Conservation (phyloP, 92 coral and sea anemone genomes). For the Zoanthus gigantus region DNA sequence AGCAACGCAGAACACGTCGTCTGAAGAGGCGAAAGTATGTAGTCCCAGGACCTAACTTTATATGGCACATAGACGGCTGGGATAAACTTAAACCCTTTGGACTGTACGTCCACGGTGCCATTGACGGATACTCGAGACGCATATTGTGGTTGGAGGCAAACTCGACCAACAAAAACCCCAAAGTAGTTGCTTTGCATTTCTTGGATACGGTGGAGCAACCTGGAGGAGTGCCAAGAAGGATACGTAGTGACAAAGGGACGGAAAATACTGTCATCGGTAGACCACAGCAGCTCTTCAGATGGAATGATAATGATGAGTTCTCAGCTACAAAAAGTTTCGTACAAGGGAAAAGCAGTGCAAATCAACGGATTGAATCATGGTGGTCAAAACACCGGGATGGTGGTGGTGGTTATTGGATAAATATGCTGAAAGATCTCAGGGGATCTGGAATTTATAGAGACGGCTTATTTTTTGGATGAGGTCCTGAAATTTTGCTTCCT, state of each 20-base stretch:
- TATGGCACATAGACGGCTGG: conserved; percentile 72
- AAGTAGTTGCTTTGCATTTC: conserved; percentile 52
- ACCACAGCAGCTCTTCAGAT: conserved; percentile 56
- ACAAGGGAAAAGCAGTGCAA: conserved; percentile 61
- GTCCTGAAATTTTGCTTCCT: conserved; percentile 40
- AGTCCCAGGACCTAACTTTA: conserved; percentile 63
- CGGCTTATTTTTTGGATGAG: conserved; percentile 33
- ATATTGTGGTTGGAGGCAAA: conserved; percentile 75
- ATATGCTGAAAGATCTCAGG: conserved; percentile 62
- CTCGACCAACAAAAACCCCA: conserved; percentile 67
- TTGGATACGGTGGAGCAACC: conserved; percentile 64
- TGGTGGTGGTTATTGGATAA: conserved; percentile 64
- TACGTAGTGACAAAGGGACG: conserved; percentile 67
- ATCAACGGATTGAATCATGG: conserved; percentile 69
- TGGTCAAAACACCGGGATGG: conserved; percentile 68
- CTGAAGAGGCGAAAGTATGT: conserved; percentile 55
- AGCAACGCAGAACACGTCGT: conserved; percentile 43
- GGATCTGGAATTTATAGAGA: conserved; percentile 55
- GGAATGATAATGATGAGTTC: conserved; percentile 45
- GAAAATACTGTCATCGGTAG: conserved; percentile 56
- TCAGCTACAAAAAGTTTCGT: conserved; percentile 55
- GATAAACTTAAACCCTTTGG: conserved; percentile 74
- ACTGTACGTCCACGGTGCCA: conserved; percentile 61
- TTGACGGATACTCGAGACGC: conserved; percentile 71
- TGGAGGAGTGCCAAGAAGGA: conserved; percentile 65